Base-by-base conservation (phyloP, 2,113 vertebrate genomes). In the Caracal caracal region DNA sequence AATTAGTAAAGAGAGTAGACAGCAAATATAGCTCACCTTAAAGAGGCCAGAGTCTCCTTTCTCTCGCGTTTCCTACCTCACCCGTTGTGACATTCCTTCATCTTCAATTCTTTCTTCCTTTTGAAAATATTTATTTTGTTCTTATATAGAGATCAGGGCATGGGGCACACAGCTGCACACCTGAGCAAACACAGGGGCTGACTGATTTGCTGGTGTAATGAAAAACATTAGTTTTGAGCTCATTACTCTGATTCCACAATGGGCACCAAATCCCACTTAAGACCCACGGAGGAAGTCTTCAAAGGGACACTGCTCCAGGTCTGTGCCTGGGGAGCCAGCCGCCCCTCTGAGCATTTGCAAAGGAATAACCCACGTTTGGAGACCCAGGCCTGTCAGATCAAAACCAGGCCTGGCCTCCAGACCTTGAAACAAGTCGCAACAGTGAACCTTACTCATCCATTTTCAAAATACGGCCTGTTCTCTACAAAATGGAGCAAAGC, bases 101-200 rank as follows among this genome's bases (percentile, higher is more conserved):
- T 66, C 83, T 95, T 59, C n/a, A 59, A 49, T 93, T 81, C 84
- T 95, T 78, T 82, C 95, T 96, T 93, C 83, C 83, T 84, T 97
- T 68, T 78, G 84, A 95, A 96, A 95, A 85, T 75, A 94, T 88
- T 87, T 88, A 93, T 86, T 96, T 94, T 92, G 86, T 92, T 97
- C 95, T 63, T 93, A 70, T 76, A 85, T 24, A 92, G 94, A 93
- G 73, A 93, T 84, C 59, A 71, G 87, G 65, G 93, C 81, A 84
- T 1, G 28, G 88, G 65, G 70, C 86, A 84, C 43, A 75, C 35
- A 96, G 92, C 30, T 11, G 22, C 65, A 87, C 91, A 97, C 93
- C 94, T 96, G 93, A 90, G 93, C 89, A 98, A 96, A 97, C 75
- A 97, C 79, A 89, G 49, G 90, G 47, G 59, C 35, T 89, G 82